phyloP scores from a whole-genome alignment of 1,140 invertebrate species.

The Heliconius himera region DNA sequence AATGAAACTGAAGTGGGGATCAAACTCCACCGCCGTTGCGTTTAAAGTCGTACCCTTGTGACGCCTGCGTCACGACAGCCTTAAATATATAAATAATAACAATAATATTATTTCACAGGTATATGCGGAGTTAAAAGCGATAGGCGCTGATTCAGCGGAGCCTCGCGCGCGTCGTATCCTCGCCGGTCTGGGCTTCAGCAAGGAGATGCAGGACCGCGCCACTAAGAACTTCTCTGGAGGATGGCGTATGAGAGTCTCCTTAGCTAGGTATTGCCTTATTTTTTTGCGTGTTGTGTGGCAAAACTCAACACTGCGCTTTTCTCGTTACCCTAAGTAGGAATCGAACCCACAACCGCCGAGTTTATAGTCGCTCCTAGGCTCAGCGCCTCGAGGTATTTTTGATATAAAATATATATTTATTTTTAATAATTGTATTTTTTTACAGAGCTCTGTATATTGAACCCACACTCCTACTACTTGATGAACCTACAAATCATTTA shows the following conservation, averaged over 20 bases:
- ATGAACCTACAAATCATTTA: constrained; percentile 97
- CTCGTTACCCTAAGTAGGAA: no score
- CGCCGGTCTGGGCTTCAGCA: constrained; percentile 97
- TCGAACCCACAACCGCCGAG: no score
- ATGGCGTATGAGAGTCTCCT: constrained; percentile 98
- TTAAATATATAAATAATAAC: background rate
- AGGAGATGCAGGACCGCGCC: constrained; percentile 95
- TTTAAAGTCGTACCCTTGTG: no score
- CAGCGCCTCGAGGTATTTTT: no score
- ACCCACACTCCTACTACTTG: constrained; percentile 96
- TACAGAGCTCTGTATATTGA: constrained; percentile 92
- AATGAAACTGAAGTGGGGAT: no score
- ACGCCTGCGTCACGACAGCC: no score
- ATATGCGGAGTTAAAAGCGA: constrained; percentile 97
- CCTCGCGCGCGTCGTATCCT: constrained; percentile 96
- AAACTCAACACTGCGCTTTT: no score
- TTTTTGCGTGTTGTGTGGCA: background rate
- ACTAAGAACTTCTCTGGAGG: constrained; percentile 99
- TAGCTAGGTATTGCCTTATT: constrained; percentile 84
- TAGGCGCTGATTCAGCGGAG: constrained; percentile 98
- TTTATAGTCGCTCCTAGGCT: no score
- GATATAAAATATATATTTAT: no score
- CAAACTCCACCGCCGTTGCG: no score
- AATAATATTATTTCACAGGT: constrained; percentile 82
- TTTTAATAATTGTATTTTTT: constrained; percentile 27